A percentile compares a stretch with the other conserved stretches of the same genome.
phyloP scores from a whole-genome alignment of 2,797 vertebrate species.

The Sebastes taczanowskii region DNA sequence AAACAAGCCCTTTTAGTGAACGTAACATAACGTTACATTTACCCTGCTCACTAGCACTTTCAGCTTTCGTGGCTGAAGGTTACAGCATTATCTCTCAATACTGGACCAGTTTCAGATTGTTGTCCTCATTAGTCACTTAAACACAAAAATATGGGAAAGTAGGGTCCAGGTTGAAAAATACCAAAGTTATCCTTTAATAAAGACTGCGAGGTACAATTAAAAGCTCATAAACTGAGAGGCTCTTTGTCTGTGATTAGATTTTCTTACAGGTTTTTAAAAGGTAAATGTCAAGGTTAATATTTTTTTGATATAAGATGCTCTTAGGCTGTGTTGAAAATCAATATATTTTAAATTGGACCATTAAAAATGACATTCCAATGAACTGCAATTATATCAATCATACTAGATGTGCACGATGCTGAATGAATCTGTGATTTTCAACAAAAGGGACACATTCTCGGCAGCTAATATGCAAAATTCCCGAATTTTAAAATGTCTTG shows the following conservation, averaged over 20 bases:
- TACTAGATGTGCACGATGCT: not conserved
- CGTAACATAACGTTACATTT: too few relatives aligned
- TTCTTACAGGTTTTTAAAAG: not conserved
- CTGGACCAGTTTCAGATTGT: too few relatives aligned
- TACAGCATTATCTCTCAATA: too few relatives aligned
- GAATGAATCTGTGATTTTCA: not conserved
- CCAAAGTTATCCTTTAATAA: too few relatives aligned
- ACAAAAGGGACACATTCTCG: not conserved
- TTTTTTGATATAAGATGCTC: not conserved
- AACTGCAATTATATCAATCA: not conserved
- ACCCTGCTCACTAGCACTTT: too few relatives aligned
- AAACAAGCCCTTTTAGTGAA: too few relatives aligned
- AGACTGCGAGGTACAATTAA: not conserved
- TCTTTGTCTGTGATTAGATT: not conserved
- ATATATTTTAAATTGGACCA: not conserved
- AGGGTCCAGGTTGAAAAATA: too few relatives aligned
- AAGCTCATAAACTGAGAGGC: not conserved
- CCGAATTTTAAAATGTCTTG: not conserved
- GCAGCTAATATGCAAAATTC: not conserved
- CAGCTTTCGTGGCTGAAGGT: too few relatives aligned
- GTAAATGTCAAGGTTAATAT: not conserved
- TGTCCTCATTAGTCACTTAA: too few relatives aligned
- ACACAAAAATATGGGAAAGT: too few relatives aligned
- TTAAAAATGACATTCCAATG: not conserved
- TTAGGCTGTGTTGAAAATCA: not conserved